A percentile compares a stretch with the other conserved stretches of the same genome.
Conservation (phyloP, 2,888 invertebrate species). For the Brachylomia viminalis region DNA sequence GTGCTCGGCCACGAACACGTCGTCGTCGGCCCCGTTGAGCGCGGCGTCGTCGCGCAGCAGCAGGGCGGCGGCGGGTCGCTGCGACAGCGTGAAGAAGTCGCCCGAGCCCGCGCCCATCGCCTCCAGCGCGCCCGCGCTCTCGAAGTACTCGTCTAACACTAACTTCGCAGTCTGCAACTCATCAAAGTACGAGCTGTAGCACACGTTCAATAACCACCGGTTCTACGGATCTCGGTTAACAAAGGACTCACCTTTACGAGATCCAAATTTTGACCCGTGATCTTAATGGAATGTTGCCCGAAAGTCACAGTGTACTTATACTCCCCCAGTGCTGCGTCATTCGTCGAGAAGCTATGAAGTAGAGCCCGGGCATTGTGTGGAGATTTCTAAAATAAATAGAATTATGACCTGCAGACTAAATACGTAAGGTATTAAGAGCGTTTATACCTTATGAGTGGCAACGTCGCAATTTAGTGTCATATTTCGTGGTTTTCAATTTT, state of each 20-base stretch:
- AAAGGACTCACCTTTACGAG: slow-evolving; percentile 92
- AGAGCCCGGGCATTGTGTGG: slow-evolving; percentile 91
- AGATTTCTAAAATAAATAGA: slow-evolving; percentile 82
- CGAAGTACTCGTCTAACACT: slow-evolving; percentile 96
- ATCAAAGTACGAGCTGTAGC: background rate
- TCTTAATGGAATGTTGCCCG: slow-evolving; percentile 95
- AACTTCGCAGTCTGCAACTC: slow-evolving; percentile 94
- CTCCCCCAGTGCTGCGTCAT: slow-evolving; percentile 96
- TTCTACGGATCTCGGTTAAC: background rate
- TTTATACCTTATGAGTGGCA: too few species aligned
- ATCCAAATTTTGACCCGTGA: slow-evolving; percentile 96
- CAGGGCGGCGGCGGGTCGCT: slow-evolving; percentile 88
- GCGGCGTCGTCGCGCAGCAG: slow-evolving; percentile 85
- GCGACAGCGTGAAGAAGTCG: slow-evolving; percentile 89
- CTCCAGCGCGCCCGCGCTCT: slow-evolving; percentile 87
- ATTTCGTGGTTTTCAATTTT: too few species aligned
- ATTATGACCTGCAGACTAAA: background rate
- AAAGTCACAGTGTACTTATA: slow-evolving; percentile 97
- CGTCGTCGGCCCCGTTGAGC: slow-evolving; percentile 86
- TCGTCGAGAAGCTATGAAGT: slow-evolving; percentile 95
- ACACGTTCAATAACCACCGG: background rate
- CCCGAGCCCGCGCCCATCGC: slow-evolving; percentile 88
- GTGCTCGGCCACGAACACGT: slow-evolving; percentile 79
- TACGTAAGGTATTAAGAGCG: background rate
- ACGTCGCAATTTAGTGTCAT: too few species aligned